phyloP scores from a whole-genome alignment of 2,888 invertebrate species.

The Marronus borbonicus region DNA sequence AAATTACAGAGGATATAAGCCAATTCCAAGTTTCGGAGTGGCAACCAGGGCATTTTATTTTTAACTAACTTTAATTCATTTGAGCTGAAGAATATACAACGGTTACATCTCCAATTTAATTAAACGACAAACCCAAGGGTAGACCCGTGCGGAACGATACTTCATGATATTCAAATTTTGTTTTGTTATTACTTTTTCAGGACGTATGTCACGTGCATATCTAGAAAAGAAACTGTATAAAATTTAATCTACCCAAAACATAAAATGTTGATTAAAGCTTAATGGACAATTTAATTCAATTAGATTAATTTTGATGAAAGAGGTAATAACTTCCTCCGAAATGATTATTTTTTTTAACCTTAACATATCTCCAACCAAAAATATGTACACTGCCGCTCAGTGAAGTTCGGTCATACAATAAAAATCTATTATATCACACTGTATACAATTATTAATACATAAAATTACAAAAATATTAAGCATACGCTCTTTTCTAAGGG shows the following conservation, averaged over 20 bases:
- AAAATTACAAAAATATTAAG: too few relatives aligned
- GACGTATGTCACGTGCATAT: not conserved
- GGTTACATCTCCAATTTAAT: not conserved
- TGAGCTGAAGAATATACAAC: not conserved
- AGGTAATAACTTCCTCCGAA: not conserved
- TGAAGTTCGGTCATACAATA: too few relatives aligned
- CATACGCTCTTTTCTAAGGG: too few relatives aligned
- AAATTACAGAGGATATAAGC: not conserved
- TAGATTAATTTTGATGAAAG: too few relatives aligned
- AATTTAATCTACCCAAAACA: not conserved
- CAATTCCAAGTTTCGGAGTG: not conserved
- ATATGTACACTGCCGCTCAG: too few relatives aligned
- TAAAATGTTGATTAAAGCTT: not conserved
- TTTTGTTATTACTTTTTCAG: not conserved
- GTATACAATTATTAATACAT: too few relatives aligned
- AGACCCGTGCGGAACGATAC: not conserved
- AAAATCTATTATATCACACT: too few relatives aligned
- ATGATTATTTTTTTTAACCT: not conserved
- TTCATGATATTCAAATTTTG: not conserved
- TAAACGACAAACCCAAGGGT: not conserved
- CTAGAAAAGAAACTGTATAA: not conserved
- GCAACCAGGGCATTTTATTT: not conserved
- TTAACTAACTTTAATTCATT: constrained; percentile 1
- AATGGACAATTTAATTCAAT: not conserved
- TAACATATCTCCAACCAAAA: not conserved